Percentiles rank a stretch among this genome's conserved stretches.
Evolutionary conservation across 2,888 invertebrate species (phyloP).

Genomic region (Trimorus sp.): DNA sequence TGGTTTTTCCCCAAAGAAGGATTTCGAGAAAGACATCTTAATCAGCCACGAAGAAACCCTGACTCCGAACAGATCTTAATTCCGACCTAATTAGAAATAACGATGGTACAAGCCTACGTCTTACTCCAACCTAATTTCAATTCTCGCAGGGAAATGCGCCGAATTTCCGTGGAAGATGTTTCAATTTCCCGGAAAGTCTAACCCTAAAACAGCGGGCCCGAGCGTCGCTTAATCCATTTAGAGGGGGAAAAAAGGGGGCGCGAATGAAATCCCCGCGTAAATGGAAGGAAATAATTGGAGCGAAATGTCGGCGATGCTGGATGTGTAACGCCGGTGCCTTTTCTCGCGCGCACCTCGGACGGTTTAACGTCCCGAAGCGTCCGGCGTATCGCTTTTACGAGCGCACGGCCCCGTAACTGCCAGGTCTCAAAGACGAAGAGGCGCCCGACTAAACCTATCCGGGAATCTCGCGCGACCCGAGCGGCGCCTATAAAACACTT

Average conservation of each 20-base stretch:
- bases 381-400: slow-evolving; percentile 61
- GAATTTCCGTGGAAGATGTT: neutral
- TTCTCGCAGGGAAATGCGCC: too few species aligned
- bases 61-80: too few species aligned
- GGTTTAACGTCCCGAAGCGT: slow-evolving; percentile 51
- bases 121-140: too few species aligned
- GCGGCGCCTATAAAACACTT: slow-evolving; percentile 50
- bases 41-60: too few species aligned
- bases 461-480: slow-evolving; percentile 43
- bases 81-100: too few species aligned
- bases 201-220: neutral
- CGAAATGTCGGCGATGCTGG: slow-evolving; percentile 21
- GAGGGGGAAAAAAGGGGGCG: slow-evolving; percentile 1
- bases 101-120: too few species aligned
- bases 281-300: slow-evolving; percentile 43
- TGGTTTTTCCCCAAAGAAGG: too few species aligned
- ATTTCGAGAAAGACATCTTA: too few species aligned
- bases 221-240: slow-evolving; percentile 21
- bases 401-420: slow-evolving; percentile 53
- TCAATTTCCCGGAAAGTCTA: slow-evolving; percentile 20
- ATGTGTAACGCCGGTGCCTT: slow-evolving; percentile 27
- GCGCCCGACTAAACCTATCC: slow-evolving; percentile 19
- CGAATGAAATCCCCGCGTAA: slow-evolving; percentile 43
- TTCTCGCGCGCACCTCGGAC: slow-evolving; percentile 37
- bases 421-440: slow-evolving; percentile 42